These are phyloP conservation scores for Aplysia californica DNA, from an alignment of 1,140 invertebrate species.

Conservation along the genomic window DNA sequence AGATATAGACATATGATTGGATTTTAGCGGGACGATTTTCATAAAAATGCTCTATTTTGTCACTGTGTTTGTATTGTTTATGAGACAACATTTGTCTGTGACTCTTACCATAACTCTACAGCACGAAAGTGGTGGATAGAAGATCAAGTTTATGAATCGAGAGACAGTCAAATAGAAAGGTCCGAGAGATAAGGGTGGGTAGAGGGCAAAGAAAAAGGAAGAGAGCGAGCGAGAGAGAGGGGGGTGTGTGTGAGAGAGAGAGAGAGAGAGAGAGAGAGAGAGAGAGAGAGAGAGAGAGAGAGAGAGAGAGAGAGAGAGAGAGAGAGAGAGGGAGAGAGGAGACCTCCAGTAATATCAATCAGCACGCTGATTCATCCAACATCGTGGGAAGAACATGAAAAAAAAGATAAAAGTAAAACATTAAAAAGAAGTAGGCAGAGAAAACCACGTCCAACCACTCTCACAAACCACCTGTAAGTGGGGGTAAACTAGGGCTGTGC, in stretches of 20 bases:
- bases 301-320: slow-evolving; percentile 12
- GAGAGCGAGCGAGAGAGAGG: neutral
- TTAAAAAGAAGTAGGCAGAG: neutral
- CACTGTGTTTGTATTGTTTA: too few species aligned
- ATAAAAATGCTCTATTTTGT: too few species aligned
- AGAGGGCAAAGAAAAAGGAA: neutral
- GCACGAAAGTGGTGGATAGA: neutral
- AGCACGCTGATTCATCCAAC: neutral
- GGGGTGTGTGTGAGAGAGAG: neutral
- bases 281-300: slow-evolving; percentile 1
- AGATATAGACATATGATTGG: too few species aligned
- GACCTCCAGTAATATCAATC: neutral
- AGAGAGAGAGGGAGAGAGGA: neutral
- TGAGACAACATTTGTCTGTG: too few species aligned
- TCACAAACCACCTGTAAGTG: neutral
- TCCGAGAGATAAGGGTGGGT: neutral
- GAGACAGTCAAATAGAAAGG: neutral
- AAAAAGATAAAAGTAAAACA: neutral
- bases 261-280: neutral
- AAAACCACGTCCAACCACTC: neutral
- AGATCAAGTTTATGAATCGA: neutral
- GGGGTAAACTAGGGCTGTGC: too few species aligned
- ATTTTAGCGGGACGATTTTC: too few species aligned
- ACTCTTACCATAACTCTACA: neutral
- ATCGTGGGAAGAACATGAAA: neutral